These are phyloP conservation scores for Petrolisthes manimaculis DNA, from an alignment of 2,888 invertebrate species.

Conservation along the genomic window DNA sequence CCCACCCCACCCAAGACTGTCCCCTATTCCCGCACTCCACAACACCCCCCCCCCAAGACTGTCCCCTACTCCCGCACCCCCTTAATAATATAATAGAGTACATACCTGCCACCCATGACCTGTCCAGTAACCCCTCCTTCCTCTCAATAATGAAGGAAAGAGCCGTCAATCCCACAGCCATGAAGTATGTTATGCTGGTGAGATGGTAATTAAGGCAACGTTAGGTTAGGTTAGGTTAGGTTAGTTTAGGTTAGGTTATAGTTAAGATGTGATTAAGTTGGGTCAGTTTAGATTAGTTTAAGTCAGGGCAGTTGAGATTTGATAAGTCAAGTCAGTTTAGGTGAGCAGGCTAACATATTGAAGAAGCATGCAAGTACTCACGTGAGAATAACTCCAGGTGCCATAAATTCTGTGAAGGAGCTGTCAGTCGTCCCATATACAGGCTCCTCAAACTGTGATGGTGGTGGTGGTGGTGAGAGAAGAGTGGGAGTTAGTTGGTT, in stretches of 20 bases:
- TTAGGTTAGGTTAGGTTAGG: too few species aligned
- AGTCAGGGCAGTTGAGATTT: too few species aligned
- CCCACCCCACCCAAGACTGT: too few species aligned
- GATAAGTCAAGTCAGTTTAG: too few species aligned
- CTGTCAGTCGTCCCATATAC: constrained; percentile 82
- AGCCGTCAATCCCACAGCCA: constrained; percentile 72
- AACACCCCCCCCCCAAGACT: too few species aligned
- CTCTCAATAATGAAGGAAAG: constrained; percentile 69
- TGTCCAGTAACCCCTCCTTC: constrained; percentile 70
- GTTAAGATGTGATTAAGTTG: too few species aligned
- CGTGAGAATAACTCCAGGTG: constrained; percentile 71
- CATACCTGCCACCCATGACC: constrained; percentile 70
- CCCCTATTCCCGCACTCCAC: too few species aligned
- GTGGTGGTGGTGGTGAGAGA: neutral
- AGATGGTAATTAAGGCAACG: too few species aligned
- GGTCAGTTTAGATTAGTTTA: too few species aligned
- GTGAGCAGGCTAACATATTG: neutral
- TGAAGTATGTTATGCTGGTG: constrained; percentile 71
- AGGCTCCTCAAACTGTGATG: constrained; percentile 81
- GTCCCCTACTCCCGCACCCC: too few species aligned
- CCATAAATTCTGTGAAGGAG: constrained; percentile 72
- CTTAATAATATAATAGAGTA: neutral
- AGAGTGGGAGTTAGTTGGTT: neutral
- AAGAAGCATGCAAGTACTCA: constrained; percentile 53
- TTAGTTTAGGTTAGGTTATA: too few species aligned